Conservation (phyloP, 2,888 invertebrate genomes). For the Bhutanitis thaidina region DNA sequence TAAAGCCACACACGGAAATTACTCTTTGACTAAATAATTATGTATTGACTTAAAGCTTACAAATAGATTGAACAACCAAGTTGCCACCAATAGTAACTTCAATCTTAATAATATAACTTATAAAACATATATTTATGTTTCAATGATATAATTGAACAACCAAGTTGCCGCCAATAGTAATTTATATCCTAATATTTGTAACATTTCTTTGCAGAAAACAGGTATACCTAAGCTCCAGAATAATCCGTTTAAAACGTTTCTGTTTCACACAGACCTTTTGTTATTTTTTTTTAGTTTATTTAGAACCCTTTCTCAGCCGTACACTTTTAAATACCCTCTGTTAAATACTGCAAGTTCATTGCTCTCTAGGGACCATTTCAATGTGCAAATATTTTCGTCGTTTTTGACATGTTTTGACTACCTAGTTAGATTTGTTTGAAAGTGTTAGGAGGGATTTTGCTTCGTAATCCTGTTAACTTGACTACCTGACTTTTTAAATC, state of each 20-base stretch:
- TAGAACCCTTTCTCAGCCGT: constrained; percentile 46
- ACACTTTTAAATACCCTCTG: constrained; percentile 41
- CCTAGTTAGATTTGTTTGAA: constrained; percentile 45
- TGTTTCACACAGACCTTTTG: not conserved
- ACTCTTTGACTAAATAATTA: no score
- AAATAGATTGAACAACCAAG: no score
- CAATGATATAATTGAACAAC: no score
- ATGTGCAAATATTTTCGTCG: constrained; percentile 51
- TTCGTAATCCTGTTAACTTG: constrained; percentile 51
- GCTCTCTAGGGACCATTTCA: constrained; percentile 51
- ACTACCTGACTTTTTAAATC: constrained; percentile 48
- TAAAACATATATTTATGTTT: no score
- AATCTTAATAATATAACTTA: no score
- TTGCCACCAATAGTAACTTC: no score
- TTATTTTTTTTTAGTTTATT: constrained; percentile 36
- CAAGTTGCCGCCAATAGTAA: no score
- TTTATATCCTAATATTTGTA: no score
- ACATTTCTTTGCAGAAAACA: no score
- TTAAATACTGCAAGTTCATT: constrained; percentile 43
- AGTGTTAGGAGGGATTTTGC: constrained; percentile 38
- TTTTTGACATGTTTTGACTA: constrained; percentile 73
- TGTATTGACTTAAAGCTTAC: no score
- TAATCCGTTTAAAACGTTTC: constrained; percentile 5
- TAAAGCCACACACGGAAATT: no score
- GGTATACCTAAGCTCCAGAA: not conserved